Base-by-base conservation (phyloP, 2,888 invertebrate species). In the Lymantria dispar region DNA sequence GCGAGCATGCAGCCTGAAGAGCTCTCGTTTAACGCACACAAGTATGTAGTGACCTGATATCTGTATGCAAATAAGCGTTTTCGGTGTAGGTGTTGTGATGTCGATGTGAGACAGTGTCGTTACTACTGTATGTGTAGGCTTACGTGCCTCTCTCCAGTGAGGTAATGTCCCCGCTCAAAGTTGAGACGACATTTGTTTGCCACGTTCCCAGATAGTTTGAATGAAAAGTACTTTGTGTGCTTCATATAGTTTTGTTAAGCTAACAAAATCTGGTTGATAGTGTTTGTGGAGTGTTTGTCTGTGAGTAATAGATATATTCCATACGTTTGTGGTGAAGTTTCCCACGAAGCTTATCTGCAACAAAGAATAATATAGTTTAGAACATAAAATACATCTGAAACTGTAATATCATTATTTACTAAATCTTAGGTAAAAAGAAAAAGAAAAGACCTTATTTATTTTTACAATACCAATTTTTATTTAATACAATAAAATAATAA, bases 131-230 rank as follows among this genome's bases (percentile, higher is more conserved):
- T 65, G 61, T 58, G 65, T 70, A 58, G 57, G 68, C 62, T 65
- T 70, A 72, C 64, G 64, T 71, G 68, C 52, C 52, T 56, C 68
- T 74, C 72, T 71, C 76, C 67, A 69, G 73, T 79, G 78, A 79
- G 79, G 80, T 78, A 78, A 77, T 65, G 70, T 75, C 70, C 72
- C 68, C 67, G 76, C 60, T 77, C 74, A 64, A 76, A 76, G 77
- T 75, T 77, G 70, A 82, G 76, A 72, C 70, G 56, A 58, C 68
- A 71, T 76, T 81, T 78, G 78, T 77, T 78, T 74, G 72, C 68
- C 56, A 67, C 74, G 78, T 76, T 81, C 79, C 77, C 70, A 73
- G 72, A 78, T 76, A 80, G 81, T 84, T 84, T 81, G 76, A 80
- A 84, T 82, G 80, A 78, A 80, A 80, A 78, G 77, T 78, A 76